Base-by-base conservation (phyloP, 2,113 vertebrate species). In the Stigmatopora argus region DNA sequence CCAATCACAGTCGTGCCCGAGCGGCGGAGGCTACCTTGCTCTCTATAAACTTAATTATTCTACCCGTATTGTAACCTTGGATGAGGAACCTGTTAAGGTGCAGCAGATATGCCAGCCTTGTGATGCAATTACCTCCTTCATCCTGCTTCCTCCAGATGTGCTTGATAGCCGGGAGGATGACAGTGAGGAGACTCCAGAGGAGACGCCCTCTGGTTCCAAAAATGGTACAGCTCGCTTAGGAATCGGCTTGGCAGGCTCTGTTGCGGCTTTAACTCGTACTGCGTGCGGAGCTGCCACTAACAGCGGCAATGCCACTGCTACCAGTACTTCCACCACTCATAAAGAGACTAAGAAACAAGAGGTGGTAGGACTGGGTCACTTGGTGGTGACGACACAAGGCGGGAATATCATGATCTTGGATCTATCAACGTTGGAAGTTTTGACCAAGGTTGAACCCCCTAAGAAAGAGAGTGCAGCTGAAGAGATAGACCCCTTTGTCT, bases 11-110 rank as follows among this genome's bases (percentile, higher is more conserved):
- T 82, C 67, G n/a, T 70, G 83, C 13, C 74, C 81, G 26, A 79
- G 78, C 2, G 89, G 88, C 64, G 97, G 96, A 51, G 95, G 97
- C 48, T 99, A 98, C 80, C 90, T 98, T 69, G 91, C 95, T 12
- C 94, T 99, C 83, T 99, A 98, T 85, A 99, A 97, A 79, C 94
- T 99, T 80, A 98, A 98, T 90, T 99, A 97, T 89, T 93, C 95
- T 73, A 97, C 95, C 52, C 93, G 95, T 62, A 95, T 98, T 70
- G 96, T 98, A 79, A 99, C 97, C 67, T 86, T 99, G 79, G 94
- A 98, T 69, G 95, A 98, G 82, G 95, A 99, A 62, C 97, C 97
- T 0, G 84, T 99, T 71, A 98, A 94, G 91, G 92, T 98, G 66
- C 95, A 97, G 79, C 96, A 97, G 89, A 98, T 99, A 88, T 93